These are phyloP conservation scores for Chloroclystis v-ata DNA, from an alignment of 2,888 invertebrate genomes.

Conservation along the genomic window DNA sequence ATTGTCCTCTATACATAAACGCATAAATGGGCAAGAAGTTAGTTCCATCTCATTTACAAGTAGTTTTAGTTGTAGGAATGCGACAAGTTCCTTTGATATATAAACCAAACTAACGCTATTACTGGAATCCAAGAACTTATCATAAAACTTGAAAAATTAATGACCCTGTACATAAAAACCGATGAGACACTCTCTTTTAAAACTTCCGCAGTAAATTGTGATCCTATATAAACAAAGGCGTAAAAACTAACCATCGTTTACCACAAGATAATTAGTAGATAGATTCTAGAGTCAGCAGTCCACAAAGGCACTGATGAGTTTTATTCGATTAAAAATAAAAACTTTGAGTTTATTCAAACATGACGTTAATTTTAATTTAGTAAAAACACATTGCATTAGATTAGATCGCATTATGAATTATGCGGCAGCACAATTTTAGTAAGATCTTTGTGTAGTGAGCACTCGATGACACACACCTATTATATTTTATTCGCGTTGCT, in stretches of 20 bases:
- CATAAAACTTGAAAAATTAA: not conserved
- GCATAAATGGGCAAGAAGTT: conserved; percentile 22
- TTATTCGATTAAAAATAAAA: too few relatives aligned
- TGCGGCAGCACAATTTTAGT: too few relatives aligned
- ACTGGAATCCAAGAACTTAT: too few relatives aligned
- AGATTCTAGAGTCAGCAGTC: conserved; percentile 5
- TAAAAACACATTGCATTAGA: too few relatives aligned
- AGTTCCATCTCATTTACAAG: conserved; percentile 26
- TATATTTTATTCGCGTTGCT: too few relatives aligned
- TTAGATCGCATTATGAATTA: too few relatives aligned
- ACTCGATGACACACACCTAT: too few relatives aligned
- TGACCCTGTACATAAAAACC: not conserved
- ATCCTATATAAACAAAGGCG: conserved; percentile 21
- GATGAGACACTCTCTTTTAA: not conserved
- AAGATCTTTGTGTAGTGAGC: too few relatives aligned
- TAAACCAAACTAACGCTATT: too few relatives aligned
- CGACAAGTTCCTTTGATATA: too few relatives aligned
- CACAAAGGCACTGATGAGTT: not conserved
- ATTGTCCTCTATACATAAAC: conserved; percentile 20
- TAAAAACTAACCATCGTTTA: conserved; percentile 8
- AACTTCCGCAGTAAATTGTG: conserved; percentile 6
- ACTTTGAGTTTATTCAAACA: too few relatives aligned
- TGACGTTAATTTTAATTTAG: too few relatives aligned
- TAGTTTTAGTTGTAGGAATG: conserved; percentile 1
- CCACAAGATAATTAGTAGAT: not conserved